These are phyloP conservation scores for Maccullochella peelii DNA, from an alignment of 2,113 vertebrate species.

Conservation along the genomic window DNA sequence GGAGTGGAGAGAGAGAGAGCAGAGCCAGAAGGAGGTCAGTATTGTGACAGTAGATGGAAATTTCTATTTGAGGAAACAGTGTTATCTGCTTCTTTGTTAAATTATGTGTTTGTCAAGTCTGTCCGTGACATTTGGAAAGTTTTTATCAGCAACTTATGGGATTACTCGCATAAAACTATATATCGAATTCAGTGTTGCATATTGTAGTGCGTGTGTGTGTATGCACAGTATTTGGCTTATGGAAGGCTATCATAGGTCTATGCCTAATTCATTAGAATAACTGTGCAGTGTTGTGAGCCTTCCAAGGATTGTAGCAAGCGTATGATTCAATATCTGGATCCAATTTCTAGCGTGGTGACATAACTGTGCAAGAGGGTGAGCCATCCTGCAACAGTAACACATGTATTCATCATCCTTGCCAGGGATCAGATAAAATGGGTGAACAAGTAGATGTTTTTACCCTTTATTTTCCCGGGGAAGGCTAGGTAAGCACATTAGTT, in stretches of 20 bases:
- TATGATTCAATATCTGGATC: constrained; percentile 48
- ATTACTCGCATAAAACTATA: constrained; percentile 10
- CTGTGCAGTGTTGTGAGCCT: constrained; percentile 3
- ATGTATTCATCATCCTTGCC: constrained; percentile 25
- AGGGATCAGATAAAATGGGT: constrained; percentile 31
- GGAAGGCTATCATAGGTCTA: neutral
- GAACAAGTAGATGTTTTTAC: constrained; percentile 19
- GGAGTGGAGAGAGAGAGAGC: constrained; percentile 60
- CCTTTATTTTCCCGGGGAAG: constrained; percentile 12
- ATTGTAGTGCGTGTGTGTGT: neutral
- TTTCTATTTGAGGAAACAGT: constrained; percentile 68
- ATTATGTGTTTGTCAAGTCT: constrained; percentile 54
- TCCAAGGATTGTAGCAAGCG: constrained; percentile 8
- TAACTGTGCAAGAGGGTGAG: constrained; percentile 37
- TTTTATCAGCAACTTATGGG: constrained; percentile 25
- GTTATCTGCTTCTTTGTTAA: constrained; percentile 57
- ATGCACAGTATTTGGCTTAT: constrained; percentile 4
- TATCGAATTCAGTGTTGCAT: neutral
- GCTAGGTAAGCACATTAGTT: constrained; percentile 32
- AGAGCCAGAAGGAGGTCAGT: constrained; percentile 64
- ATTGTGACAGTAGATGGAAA: constrained; percentile 52
- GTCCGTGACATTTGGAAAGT: constrained; percentile 47
- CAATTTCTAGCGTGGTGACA: constrained; percentile 38
- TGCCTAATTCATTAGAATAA: constrained; percentile 26
- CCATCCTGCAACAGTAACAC: constrained; percentile 30